phyloP scores from a whole-genome alignment of 2,888 invertebrate genomes.

The Protophormia terraenovae region DNA sequence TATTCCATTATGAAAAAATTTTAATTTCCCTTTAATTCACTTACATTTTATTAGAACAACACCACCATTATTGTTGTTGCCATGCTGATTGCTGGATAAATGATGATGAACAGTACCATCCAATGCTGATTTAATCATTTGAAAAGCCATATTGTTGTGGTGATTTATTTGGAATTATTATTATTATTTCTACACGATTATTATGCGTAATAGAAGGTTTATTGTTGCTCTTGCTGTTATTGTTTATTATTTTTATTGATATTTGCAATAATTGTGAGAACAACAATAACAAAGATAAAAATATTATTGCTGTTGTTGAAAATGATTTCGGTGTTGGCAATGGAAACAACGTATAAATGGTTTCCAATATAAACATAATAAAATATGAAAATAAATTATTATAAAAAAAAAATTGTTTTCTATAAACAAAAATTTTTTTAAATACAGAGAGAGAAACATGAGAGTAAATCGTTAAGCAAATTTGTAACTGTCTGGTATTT shows the following conservation, averaged over 20 bases:
- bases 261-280: constrained; percentile 15
- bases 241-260: constrained; percentile 4
- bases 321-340: constrained; percentile 5
- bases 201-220: background rate
- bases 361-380: constrained; percentile 51
- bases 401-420: background rate
- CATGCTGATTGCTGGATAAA: constrained; percentile 59
- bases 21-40: constrained; percentile 46
- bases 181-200: constrained; percentile 6
- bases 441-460: no score
- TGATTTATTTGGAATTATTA: constrained; percentile 24
- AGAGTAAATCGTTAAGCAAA: no score
- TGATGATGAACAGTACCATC: constrained; percentile 75
- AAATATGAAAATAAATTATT: constrained; percentile 4
- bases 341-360: constrained; percentile 33
- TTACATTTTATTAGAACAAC: constrained; percentile 80
- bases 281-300: constrained; percentile 23
- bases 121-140: constrained; percentile 78
- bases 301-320: constrained; percentile 6
- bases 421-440: no score
- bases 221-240: background rate
- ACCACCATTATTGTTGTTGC: constrained; percentile 77
- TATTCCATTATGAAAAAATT: background rate
- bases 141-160: constrained; percentile 75
- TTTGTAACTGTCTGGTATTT: no score